Base-by-base conservation (phyloP, 2,113 vertebrate species). In the Gallinago media region DNA sequence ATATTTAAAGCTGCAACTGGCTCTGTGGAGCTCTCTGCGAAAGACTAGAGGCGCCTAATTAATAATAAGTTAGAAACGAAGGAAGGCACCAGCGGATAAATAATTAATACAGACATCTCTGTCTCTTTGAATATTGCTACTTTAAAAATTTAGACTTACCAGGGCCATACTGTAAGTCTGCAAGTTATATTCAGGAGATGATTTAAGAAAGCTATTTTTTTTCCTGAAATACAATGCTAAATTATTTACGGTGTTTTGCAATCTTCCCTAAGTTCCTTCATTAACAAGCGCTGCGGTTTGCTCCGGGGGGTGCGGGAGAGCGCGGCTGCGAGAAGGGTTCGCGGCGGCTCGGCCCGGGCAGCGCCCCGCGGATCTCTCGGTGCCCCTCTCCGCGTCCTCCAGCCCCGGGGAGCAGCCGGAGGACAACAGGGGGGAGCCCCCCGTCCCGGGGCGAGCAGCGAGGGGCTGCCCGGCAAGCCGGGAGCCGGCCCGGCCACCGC, bases 21-120 rank as follows among this genome's bases (percentile, higher is more conserved):
- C 97, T 98, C 98, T 93, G 97, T 72, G 98, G 98, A 98, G 97
- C 98, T 98, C 98, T 98, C 97, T 97, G 97, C 96, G 94, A 98
- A 98, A 98, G 98, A 99, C 98, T 97, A 97, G 98, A 98, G 98
- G 98, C 98, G 98, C 98, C 98, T 98, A 98, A 99, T 99, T 99
- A 99, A 98, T 99, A 99, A 98, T 99, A 98, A 98, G 97, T 97
- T 98, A 98, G 98, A 98, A 98, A 98, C 97, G 98, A 98, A 98
- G 98, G 98, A 98, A 98, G 98, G 98, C 98, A 98, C 97, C 97
- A 96, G 97, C 73, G 96, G 98, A 98, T 98, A 97, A 98, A 98
- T 99, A 98, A 99, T 98, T 99, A 98, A 99, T 98, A 97, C 96
- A 96, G 98, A 98, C 98, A 98, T 98, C 98, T 97, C 96, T 98